Percentiles rank a stretch among this genome's conserved stretches.
Conservation (phyloP, 2,797 vertebrate species). For the Gadopsis marmoratus region DNA sequence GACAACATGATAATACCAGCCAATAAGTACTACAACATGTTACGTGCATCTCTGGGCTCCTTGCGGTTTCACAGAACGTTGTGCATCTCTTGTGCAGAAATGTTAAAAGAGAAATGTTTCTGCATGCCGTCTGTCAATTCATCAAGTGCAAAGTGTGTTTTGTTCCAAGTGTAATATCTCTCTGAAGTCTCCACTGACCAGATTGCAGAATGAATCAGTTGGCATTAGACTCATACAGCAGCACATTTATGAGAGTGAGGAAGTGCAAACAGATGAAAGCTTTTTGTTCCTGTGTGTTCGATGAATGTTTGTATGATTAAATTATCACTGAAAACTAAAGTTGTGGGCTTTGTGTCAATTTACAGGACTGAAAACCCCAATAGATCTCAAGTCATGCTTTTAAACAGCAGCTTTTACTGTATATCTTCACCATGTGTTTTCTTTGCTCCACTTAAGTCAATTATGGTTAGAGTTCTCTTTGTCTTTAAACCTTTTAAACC, state of each 20-base stretch:
- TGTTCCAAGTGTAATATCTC: conserved; percentile 51
- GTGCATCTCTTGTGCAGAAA: conserved; percentile 29
- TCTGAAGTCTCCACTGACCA: conserved; percentile 72
- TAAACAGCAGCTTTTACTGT: neutral
- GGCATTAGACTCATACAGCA: conserved; percentile 81
- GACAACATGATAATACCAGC: conserved; percentile 47
- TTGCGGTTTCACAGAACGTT: conserved; percentile 13
- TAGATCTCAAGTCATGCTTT: neutral
- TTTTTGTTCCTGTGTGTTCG: conserved; percentile 92
- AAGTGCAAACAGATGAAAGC: conserved; percentile 85
- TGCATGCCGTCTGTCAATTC: conserved; percentile 55
- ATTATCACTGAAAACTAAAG: conserved; percentile 89
- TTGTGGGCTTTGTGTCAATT: conserved; percentile 13
- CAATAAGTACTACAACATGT: conserved; percentile 14
- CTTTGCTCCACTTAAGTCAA: neutral
- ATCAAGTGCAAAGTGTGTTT: conserved; percentile 76
- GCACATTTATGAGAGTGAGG: conserved; percentile 83
- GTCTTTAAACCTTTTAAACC: neutral
- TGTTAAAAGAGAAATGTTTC: conserved; percentile 18
- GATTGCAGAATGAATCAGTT: conserved; percentile 85
- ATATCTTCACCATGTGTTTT: neutral
- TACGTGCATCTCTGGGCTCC: neutral
- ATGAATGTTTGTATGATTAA: conserved; percentile 98
- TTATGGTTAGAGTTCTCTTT: neutral
- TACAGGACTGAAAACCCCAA: neutral